Conservation (phyloP, 1,140 invertebrate genomes). For the Pseudomyrmex sp. region DNA sequence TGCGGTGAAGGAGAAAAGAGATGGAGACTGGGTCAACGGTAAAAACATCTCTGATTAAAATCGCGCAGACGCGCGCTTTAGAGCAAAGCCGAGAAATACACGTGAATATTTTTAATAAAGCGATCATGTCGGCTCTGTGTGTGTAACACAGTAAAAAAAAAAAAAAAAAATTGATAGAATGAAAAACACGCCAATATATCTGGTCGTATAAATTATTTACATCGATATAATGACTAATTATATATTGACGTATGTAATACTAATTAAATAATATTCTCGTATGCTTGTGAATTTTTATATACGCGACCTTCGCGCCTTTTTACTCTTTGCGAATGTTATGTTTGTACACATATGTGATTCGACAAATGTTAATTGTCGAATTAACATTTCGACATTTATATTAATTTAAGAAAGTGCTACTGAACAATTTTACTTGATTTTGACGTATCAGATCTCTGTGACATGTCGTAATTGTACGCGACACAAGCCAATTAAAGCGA, state of each 20-base stretch:
- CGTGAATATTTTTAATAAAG: conserved; percentile 45
- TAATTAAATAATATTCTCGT: too few species aligned
- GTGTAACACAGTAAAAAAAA: too few species aligned
- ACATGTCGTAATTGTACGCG: conserved; percentile 16
- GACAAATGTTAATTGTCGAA: conserved; percentile 26
- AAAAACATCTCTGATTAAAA: conserved; percentile 73
- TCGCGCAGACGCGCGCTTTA: conserved; percentile 17
- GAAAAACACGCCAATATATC: too few species aligned
- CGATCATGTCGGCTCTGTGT: background rate
- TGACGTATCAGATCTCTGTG: conserved; percentile 47
- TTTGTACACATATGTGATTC: conserved; percentile 20
- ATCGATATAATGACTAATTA: too few species aligned
- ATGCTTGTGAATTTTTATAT: too few species aligned
- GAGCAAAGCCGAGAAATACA: conserved; percentile 14
- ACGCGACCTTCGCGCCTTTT: too few species aligned
- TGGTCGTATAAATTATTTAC: too few species aligned
- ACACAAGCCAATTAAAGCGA: conserved; percentile 64
- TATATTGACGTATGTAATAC: too few species aligned
- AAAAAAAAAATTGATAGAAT: too few species aligned
- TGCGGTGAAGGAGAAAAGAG: conserved; percentile 58
- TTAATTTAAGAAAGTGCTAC: conserved; percentile 45
- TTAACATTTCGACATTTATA: conserved; percentile 43
- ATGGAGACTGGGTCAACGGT: conserved; percentile 65
- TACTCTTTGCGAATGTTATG: too few species aligned
- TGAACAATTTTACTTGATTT: conserved; percentile 8